Evolutionary conservation across 2,888 invertebrate species (phyloP).

Genomic region (Didymodactylos carnosus): DNA sequence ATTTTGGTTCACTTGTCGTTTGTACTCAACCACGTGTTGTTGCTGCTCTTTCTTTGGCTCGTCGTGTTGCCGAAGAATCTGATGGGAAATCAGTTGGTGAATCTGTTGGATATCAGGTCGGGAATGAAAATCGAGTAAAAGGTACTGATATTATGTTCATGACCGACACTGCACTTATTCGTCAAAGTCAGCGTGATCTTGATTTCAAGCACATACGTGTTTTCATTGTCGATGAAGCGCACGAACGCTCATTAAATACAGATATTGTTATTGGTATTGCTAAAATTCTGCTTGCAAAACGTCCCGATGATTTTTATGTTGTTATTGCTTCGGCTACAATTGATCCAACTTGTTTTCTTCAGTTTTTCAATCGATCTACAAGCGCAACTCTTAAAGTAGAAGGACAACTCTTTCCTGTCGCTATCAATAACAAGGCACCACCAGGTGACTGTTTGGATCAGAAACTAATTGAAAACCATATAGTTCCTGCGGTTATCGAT

Average conservation of each 20-base stretch:
- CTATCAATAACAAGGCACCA: not conserved
- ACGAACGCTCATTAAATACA: conserved; percentile 73
- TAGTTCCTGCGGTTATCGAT: not conserved
- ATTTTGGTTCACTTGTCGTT: conserved; percentile 61
- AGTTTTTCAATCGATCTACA: not conserved
- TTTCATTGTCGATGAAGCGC: conserved; percentile 78
- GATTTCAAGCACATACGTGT: conserved; percentile 61
- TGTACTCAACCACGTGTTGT: conserved; percentile 77
- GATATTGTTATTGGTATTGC: conserved; percentile 79
- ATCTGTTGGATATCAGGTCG: conserved; percentile 51
- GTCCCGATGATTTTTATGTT: conserved; percentile 52
- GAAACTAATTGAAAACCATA: not conserved
- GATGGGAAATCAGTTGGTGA: conserved; percentile 40
- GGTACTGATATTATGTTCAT: conserved; percentile 35
- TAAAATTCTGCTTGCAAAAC: conserved; percentile 53
- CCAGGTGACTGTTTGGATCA: not conserved
- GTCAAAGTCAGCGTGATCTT: conserved; percentile 86
- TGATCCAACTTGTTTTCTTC: conserved; percentile 44
- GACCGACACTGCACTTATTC: conserved; percentile 79
- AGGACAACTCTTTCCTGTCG: not conserved
- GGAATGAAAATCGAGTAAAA: conserved; percentile 57
- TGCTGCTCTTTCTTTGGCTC: conserved; percentile 61
- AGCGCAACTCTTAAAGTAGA: not conserved
- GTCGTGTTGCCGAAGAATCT: conserved; percentile 67
- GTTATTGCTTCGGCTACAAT: conserved; percentile 85